Percentiles rank a stretch among this genome's conserved stretches.
phyloP scores from a whole-genome alignment of 2,888 invertebrate species.

The Lymantria dispar region DNA sequence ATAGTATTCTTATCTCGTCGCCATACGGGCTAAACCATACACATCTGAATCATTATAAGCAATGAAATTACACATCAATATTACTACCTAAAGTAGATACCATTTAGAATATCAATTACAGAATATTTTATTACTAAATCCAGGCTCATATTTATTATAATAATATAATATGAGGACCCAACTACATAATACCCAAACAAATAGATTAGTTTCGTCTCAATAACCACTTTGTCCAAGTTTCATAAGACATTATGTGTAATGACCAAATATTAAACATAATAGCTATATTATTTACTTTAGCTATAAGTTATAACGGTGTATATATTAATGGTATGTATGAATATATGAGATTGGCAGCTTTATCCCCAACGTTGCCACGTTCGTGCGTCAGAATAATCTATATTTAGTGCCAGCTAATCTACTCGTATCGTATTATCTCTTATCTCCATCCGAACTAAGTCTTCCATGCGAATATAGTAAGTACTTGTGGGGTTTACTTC shows the following conservation, averaged over 20 bases:
- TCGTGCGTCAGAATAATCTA: conserved; percentile 44
- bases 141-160: too few relatives aligned
- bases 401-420: conserved; percentile 43
- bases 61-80: too few relatives aligned
- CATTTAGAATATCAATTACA: too few relatives aligned
- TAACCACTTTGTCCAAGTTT: background rate
- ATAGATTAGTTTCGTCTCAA: background rate
- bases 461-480: conserved; percentile 21
- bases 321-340: background rate
- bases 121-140: too few relatives aligned
- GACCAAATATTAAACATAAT: background rate
- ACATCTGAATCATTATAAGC: too few relatives aligned
- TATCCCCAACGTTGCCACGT: conserved; percentile 23
- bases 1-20: too few relatives aligned
- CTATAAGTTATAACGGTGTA: background rate
- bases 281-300: background rate
- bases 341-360: conserved; percentile 3
- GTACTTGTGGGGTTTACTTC: conserved; percentile 3
- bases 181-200: background rate
- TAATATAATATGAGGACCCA: too few relatives aligned
- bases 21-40: too few relatives aligned
- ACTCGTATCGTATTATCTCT: conserved; percentile 41
- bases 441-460: conserved; percentile 31
- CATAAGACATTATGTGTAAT: background rate
- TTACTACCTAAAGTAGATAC: too few relatives aligned